Percentiles rank a stretch among this genome's conserved stretches.
Conservation (phyloP, 1,140 invertebrate species). For the Cepaea nemoralis region DNA sequence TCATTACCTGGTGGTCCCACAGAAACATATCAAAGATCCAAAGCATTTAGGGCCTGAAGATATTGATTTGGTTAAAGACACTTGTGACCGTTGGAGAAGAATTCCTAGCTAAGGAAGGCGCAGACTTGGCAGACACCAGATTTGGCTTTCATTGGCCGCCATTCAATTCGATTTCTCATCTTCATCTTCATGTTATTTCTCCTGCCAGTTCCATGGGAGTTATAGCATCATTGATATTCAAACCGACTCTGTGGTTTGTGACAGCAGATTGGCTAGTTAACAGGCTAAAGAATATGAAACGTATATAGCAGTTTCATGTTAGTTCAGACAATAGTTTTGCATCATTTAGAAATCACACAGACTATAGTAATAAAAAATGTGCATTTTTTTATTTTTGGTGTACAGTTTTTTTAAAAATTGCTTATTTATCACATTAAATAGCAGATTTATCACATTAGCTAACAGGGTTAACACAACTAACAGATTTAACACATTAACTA, state of each 20-base stretch:
- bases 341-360: too few relatives aligned
- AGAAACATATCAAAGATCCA: conserved; percentile 82
- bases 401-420: too few relatives aligned
- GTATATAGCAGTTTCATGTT: too few relatives aligned
- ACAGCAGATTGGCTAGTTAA: conserved; percentile 74
- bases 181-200: conserved; percentile 90
- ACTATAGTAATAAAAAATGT: too few relatives aligned
- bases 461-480: too few relatives aligned
- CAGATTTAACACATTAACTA: too few relatives aligned
- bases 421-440: too few relatives aligned
- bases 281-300: conserved; percentile 36
- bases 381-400: too few relatives aligned
- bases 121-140: conserved; percentile 48
- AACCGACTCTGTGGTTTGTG: conserved; percentile 86
- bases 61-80: conserved; percentile 78
- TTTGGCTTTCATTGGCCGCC: conserved; percentile 94
- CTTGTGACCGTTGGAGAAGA: conserved; percentile 76
- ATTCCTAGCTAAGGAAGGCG: conserved; percentile 73
- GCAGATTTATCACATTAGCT: too few relatives aligned
- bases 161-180: conserved; percentile 85
- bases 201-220: conserved; percentile 84
- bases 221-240: conserved; percentile 80
- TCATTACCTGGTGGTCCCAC: conserved; percentile 86
- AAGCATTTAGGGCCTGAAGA: conserved; percentile 79
- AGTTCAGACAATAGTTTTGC: too few relatives aligned